phyloP scores from a whole-genome alignment of 2,797 vertebrate genomes.

The Leuciscus waleckii region DNA sequence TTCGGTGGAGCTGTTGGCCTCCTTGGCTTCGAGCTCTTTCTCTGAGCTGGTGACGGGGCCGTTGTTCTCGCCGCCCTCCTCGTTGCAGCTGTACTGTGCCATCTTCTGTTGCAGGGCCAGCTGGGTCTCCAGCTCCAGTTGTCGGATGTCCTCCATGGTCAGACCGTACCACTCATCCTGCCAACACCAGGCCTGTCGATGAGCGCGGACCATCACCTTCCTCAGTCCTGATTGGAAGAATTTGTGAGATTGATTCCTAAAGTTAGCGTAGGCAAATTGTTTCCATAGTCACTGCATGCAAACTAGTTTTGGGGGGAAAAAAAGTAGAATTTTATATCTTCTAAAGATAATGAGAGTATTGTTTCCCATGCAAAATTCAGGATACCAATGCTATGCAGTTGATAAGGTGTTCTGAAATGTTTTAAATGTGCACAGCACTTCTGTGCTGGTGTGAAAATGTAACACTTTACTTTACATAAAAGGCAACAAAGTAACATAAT shows the following conservation, averaged over 20 bases:
- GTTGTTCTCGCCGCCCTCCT: conserved; percentile 81
- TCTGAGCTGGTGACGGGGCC: conserved; percentile 74
- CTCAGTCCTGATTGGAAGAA: conserved; percentile 81
- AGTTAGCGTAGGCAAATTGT: background rate
- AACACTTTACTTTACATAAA: background rate
- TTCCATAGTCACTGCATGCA: background rate
- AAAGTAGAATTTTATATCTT: background rate
- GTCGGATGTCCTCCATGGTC: conserved; percentile 94
- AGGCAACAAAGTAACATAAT: background rate
- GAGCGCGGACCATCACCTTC: conserved; percentile 97
- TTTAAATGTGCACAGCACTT: background rate
- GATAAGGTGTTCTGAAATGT: background rate
- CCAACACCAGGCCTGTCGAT: conserved; percentile 99
- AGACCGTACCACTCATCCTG: conserved; percentile 98
- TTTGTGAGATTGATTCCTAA: background rate
- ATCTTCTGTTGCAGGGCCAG: conserved; percentile 95
- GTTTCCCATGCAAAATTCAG: background rate
- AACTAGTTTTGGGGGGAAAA: background rate
- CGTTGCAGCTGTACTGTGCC: conserved; percentile 88
- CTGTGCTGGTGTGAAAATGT: background rate
- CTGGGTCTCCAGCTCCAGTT: conserved; percentile 94
- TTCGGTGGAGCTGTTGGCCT: conserved; percentile 77
- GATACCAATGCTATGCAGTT: background rate
- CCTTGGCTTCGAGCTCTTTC: conserved; percentile 74
- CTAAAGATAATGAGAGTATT: background rate